Base-by-base conservation (phyloP, 1,140 invertebrate genomes). In the Tribolium castaneum region DNA sequence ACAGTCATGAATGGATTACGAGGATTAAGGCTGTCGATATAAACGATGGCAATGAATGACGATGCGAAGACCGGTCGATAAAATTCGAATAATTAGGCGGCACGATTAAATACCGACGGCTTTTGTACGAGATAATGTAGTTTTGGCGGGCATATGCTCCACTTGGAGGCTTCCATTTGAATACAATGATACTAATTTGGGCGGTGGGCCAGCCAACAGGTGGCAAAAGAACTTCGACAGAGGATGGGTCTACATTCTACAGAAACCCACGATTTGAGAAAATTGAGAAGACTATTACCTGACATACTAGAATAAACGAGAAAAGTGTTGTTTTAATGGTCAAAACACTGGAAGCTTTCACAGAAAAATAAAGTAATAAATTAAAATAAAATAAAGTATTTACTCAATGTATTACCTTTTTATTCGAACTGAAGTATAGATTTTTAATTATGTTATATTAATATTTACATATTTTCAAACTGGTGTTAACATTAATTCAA, bases 1-100 rank as follows among this genome's bases (percentile, higher is more conserved):
- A 76, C 75, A 76, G 62, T 50, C 75, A 66, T 76, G 75, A 76
- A 70, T 76, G 59, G 59, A 66, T 66, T 66, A 66, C 59, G 6
- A 7, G 59, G 59, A 34, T 66, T 66, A 66, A 66, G 25, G 25
- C 25, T 66, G 59, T 66, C 59, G 59, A 62, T 62, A 62, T 62
- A 62, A 62, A 62, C 56, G 56, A 66, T 66, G 59, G 25, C 25
- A 66, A 35, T 35, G 59, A 66, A 34, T 66, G 30, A 66, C 59
- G 12, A 12, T n/a, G 30, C 25, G 59, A 34, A 35, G 34, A 66
- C 34, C 30, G 13, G 35, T 66, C 59, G 59, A 66, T 66, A 35
- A 35, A 66, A 66, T 35, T 66, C 54, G 22, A 59, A 59, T 19
- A 52, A 16, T 19, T 14, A 52, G 16, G 13, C 6, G 51, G 10